Evolutionary conservation across 2,888 invertebrate species (phyloP).

Genomic region (Eledone cirrhosa): DNA sequence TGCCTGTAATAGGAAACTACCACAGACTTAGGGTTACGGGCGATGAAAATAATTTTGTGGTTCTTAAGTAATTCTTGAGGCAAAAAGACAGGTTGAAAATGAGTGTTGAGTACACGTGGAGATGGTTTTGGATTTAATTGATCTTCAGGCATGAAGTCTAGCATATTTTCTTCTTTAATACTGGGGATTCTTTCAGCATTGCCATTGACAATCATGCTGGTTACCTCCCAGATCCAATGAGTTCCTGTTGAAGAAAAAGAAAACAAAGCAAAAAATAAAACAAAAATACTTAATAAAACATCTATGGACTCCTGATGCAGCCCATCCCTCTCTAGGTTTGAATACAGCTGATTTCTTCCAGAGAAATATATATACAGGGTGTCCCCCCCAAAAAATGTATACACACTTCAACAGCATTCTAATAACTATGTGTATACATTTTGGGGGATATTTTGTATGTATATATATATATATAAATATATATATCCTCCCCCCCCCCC

Average conservation of each 20-base stretch:
- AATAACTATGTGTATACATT: no score
- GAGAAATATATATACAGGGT: no score
- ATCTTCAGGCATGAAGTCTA: slow-evolving; percentile 32
- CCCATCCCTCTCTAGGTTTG: no score
- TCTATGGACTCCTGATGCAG: no score
- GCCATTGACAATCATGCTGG: slow-evolving; percentile 39
- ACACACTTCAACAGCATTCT: no score
- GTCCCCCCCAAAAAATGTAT: no score
- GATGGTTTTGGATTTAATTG: slow-evolving; percentile 33
- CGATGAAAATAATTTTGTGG: slow-evolving; percentile 34
- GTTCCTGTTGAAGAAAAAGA: slow-evolving; percentile 31
- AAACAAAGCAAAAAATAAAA: no score
- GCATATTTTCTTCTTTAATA: slow-evolving; percentile 37
- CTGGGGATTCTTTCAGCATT: slow-evolving; percentile 31
- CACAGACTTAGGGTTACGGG: slow-evolving; percentile 38
- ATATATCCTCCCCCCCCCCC: no score
- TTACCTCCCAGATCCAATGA: slow-evolving; percentile 41
- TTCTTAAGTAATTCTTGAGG: slow-evolving; percentile 33
- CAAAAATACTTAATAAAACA: no score
- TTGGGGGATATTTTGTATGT: no score
- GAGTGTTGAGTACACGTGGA: slow-evolving; percentile 40
- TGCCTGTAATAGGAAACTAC: slow-evolving; percentile 38
- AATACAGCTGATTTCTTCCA: no score
- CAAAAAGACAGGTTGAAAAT: slow-evolving; percentile 37
- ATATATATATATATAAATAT: no score